Evolutionary conservation across 2,888 invertebrate genomes (phyloP), one percentile per base, ranked within the genome.

Genomic region (Epirrhoe alternata): DNA sequence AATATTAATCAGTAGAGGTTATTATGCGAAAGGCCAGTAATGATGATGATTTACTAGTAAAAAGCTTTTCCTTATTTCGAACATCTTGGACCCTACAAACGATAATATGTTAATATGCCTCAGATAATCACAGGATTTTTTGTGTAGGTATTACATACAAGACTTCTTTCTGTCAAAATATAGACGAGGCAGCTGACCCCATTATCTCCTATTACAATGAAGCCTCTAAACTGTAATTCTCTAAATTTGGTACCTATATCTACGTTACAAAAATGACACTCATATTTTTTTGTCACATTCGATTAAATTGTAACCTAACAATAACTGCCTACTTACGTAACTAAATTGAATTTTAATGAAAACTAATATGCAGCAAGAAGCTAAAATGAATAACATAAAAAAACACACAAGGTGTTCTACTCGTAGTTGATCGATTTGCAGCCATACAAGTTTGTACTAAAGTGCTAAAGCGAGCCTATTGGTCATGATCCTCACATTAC

Each of bases 201-300:
- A 12, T 42, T 42, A 12, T 42, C 12, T 35, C 35, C 12, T 10
- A 53, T 33, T 35, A 31, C 14, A 35, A 52, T 42, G 57, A 63
- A 63, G 47, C 62, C 63, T 4, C 33, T 35, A 52, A 63, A 53
- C 52, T 17, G 10, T 63, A 53, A 63, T 50, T 38, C 5, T 30
- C 56, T 17, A 56, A 56, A 62, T 16, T 56, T 42, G 24, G 24
- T 24, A 24, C 24, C 24, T 3, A 24, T 56, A 56, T 62, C 51
- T 55, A 50, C 24, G 30, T 3, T 12, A 5, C 2, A 42, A 42
- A 38, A 42, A 12, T 12, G 38, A 12, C 1, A 12, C 38, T 12
- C 12, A 42, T 4, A 2, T 12, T 10, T 8, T 42, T 42, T 42
- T 12, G 12, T 12, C 12, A 42, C 12, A 12, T 5, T 42, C 10